A percentile compares a stretch with the other conserved stretches of the same genome.
phyloP scores from a whole-genome alignment of 92 coral and sea anemone genomes.

The Muricea muricata region DNA sequence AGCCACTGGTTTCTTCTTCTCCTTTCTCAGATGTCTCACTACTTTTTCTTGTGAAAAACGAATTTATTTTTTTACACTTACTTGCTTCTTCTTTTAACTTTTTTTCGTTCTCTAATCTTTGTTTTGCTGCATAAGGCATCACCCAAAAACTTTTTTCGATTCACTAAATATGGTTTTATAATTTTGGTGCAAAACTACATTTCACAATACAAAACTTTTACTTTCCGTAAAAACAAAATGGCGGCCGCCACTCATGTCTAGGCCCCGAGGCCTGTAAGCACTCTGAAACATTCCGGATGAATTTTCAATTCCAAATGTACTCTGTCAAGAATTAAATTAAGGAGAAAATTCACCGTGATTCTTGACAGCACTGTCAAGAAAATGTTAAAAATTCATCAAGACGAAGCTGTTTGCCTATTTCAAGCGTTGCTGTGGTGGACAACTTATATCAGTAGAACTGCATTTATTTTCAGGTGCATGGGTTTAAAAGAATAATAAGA shows the following conservation, averaged over 20 bases:
- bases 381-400: constrained; percentile 13
- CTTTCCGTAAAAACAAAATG: background rate
- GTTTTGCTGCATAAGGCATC: constrained; percentile 11
- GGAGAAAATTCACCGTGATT: background rate
- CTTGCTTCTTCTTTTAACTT: constrained; percentile 12
- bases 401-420: no score
- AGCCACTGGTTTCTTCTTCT: constrained; percentile 1
- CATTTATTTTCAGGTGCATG: background rate
- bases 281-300: background rate
- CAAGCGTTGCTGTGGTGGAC: no score
- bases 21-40: constrained; percentile 16
- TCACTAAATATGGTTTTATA: background rate
- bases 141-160: background rate
- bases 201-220: constrained; percentile 16
- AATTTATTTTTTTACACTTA: background rate
- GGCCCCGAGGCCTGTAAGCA: background rate
- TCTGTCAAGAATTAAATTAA: background rate
- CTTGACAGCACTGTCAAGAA: background rate
- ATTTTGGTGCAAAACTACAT: background rate
- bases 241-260: constrained; percentile 27
- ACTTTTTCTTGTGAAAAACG: background rate
- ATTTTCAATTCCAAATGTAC: background rate
- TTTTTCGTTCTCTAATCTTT: constrained; percentile 1
- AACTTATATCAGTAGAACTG: background rate
- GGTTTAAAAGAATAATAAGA: background rate